phyloP scores from a whole-genome alignment of 1,140 invertebrate species.

The Nomia melanderi region DNA sequence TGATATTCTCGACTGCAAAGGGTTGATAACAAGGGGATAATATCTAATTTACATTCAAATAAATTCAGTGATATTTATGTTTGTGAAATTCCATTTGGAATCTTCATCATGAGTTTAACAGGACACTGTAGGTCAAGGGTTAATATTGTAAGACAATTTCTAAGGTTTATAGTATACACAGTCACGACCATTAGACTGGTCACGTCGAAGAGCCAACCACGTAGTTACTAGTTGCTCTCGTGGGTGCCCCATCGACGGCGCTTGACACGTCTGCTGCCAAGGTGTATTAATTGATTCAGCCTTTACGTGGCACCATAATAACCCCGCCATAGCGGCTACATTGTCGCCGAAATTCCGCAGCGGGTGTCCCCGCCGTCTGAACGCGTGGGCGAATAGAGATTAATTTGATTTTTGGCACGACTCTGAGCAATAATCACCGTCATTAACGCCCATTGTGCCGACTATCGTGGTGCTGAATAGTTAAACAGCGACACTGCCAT shows the following conservation, averaged over 20 bases:
- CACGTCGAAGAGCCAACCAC: neutral
- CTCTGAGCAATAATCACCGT: neutral
- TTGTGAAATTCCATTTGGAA: too few relatives aligned
- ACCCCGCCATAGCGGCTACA: too few relatives aligned
- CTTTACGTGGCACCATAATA: neutral
- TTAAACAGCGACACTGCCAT: neutral
- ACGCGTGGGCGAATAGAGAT: neutral
- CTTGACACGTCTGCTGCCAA: neutral
- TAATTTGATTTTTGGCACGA: slow-evolving; percentile 11
- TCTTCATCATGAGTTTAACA: too few relatives aligned
- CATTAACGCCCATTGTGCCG: neutral
- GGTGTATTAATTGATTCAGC: slow-evolving; percentile 32
- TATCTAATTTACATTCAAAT: too few relatives aligned
- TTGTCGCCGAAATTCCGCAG: neutral
- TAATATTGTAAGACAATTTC: too few relatives aligned
- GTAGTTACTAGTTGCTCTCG: neutral
- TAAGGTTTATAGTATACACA: neutral
- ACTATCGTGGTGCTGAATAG: neutral
- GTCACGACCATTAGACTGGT: neutral
- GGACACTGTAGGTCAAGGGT: too few relatives aligned
- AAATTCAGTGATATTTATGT: too few relatives aligned
- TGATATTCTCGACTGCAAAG: too few relatives aligned
- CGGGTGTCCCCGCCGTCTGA: neutral
- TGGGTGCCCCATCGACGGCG: neutral
- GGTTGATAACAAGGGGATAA: too few relatives aligned